Evolutionary conservation across 2,888 invertebrate genomes (phyloP), one percentile per base, ranked within the genome.

Genomic region (Aporophyla nigra): DNA sequence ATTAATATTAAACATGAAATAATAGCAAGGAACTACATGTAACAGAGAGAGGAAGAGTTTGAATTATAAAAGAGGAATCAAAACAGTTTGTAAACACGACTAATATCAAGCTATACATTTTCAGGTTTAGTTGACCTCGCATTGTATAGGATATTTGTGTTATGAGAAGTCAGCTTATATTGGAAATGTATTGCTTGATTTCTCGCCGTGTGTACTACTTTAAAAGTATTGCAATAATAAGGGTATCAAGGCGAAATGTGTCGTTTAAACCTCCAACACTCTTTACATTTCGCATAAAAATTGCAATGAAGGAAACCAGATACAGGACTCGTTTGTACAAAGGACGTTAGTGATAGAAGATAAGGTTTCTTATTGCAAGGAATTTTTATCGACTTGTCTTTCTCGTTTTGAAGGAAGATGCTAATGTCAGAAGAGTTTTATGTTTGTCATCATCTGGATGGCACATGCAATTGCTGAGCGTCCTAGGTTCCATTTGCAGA

Each of bases 251-350:
- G 3, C 2, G 4, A 24, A 63, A 51, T 10, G 6, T 19, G 27
- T 33, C 19, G 27, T 71, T 78, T 24, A 40, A 68, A 56, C 40
- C 27, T 58, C 51, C 43, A 51, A 14, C n/a, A 56, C 61, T 61
- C 27, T 54, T 80, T 33, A n/a, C 2, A 43, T 66, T 61, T 66
- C 1, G n/a, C 40, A 58, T 78, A 65, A 46, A 46, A 71, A 53
- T 9, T 53, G 1, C 14, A 66, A 21, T 59, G 10, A 43, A 73
- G 14, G 27, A 24, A 73, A 66, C 43, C 16, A 54, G 49, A 24
- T 33, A 27, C 3, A 43, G 27, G 74, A 67, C 78, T 56, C 1
- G 74, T 78, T 78, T 53, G 61, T 40, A 46, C 51, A 51, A 27
- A 71, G 33, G 49, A 19, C 14, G 27, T 24, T 12, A 16, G 43